These are phyloP conservation scores for Rhinolophus sinicus DNA, from an alignment of 2,113 vertebrate species.

Conservation along the genomic window DNA sequence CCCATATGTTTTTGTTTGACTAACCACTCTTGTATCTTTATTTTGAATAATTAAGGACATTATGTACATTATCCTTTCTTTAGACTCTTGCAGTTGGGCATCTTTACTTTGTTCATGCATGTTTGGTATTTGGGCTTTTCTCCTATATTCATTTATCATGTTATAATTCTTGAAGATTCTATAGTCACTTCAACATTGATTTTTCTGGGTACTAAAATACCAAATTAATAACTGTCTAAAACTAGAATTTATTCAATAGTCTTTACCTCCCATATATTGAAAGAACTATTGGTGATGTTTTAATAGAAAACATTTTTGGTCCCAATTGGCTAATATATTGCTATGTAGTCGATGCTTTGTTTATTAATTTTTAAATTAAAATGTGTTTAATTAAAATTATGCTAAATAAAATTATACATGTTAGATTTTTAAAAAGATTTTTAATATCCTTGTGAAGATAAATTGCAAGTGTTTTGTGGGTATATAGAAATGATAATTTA, in stretches of 20 bases:
- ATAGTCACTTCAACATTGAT: not conserved
- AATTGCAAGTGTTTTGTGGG: not conserved
- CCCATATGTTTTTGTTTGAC: conserved; percentile 26
- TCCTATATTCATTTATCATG: not conserved
- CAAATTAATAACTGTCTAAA: conserved; percentile 51
- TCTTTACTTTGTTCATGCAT: not conserved
- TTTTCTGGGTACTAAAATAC: conserved; percentile 47
- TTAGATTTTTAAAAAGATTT: not conserved
- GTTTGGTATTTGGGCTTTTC: not conserved
- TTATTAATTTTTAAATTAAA: conserved; percentile 48
- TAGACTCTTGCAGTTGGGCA: not conserved
- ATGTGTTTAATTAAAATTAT: conserved; percentile 20
- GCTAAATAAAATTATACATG: not conserved
- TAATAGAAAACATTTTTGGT: not conserved
- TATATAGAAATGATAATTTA: conserved; percentile 41
- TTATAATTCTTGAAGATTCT: conserved; percentile 10
- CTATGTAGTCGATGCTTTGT: not conserved
- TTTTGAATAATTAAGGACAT: not conserved
- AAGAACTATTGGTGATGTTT: conserved; percentile 1
- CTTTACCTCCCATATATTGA: not conserved
- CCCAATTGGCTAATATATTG: not conserved
- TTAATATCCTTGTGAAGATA: not conserved
- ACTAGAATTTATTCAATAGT: conserved; percentile 1
- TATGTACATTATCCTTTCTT: not conserved
- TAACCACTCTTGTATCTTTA: conserved; percentile 57